Conservation (phyloP, 1,140 invertebrate species). For the Aricia agestis region DNA sequence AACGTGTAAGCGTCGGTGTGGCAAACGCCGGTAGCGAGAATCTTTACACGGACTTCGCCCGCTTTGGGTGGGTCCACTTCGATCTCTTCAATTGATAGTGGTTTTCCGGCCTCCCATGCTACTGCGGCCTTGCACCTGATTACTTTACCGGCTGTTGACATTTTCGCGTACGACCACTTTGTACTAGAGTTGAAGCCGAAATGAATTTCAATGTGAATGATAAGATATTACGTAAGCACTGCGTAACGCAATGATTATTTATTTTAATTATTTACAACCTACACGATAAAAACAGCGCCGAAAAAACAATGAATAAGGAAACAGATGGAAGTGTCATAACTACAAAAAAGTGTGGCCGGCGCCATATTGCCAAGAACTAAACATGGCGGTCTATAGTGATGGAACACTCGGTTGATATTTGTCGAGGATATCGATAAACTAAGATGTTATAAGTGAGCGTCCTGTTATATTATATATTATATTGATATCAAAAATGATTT, state of each 20-base stretch:
- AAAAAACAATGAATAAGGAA: too few relatives aligned
- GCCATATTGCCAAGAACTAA: too few relatives aligned
- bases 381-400: too few relatives aligned
- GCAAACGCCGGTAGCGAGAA: constrained; percentile 93
- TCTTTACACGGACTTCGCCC: constrained; percentile 89
- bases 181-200: constrained; percentile 22
- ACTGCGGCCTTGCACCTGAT: constrained; percentile 95
- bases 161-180: constrained; percentile 22
- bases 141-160: constrained; percentile 67
- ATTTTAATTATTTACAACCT: background rate
- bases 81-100: constrained; percentile 91
- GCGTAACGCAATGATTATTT: background rate
- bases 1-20: constrained; percentile 98
- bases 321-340: too few relatives aligned
- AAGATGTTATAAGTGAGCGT: too few relatives aligned
- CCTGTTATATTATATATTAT: too few relatives aligned
- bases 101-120: constrained; percentile 92
- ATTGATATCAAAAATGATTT: too few relatives aligned
- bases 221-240: background rate
- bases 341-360: too few relatives aligned
- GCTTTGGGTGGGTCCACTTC: constrained; percentile 96
- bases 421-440: too few relatives aligned
- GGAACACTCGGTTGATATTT: too few relatives aligned
- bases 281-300: background rate
- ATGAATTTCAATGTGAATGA: constrained; percentile 10